Conservation (phyloP, 2,797 vertebrate species). For the Buphagus erythrorhynchus region DNA sequence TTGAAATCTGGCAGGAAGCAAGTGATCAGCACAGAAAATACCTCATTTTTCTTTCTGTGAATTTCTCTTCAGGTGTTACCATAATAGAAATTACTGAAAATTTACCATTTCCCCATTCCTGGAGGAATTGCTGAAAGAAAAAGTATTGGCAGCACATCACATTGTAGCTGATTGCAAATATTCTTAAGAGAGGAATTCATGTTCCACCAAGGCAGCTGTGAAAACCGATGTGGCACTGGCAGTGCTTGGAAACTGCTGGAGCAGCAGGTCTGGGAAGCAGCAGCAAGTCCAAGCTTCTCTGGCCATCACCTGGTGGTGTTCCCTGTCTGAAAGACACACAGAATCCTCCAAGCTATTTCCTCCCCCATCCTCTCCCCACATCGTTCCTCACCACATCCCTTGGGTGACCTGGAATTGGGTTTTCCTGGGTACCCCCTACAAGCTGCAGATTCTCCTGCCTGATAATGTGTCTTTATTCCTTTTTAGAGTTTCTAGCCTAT, state of each 20-base stretch:
- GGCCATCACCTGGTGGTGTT: neutral
- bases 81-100: neutral
- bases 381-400: neutral
- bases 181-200: neutral
- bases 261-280: neutral
- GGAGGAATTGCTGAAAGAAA: neutral
- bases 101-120: neutral
- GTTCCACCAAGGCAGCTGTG: neutral
- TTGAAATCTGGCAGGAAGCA: neutral
- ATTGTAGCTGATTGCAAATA: neutral
- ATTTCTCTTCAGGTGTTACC: neutral
- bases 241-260: neutral
- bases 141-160: neutral
- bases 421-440: neutral
- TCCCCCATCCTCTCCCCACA: neutral
- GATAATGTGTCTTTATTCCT: neutral
- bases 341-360: neutral
- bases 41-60: neutral
- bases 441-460: neutral
- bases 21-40: neutral
- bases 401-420: neutral
- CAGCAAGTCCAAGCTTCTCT: neutral
- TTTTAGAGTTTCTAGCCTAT: neutral
- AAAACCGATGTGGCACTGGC: neutral
- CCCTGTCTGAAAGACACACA: neutral